These are phyloP conservation scores for Biston betularia DNA, from an alignment of 2,888 invertebrate species.

Conservation along the genomic window DNA sequence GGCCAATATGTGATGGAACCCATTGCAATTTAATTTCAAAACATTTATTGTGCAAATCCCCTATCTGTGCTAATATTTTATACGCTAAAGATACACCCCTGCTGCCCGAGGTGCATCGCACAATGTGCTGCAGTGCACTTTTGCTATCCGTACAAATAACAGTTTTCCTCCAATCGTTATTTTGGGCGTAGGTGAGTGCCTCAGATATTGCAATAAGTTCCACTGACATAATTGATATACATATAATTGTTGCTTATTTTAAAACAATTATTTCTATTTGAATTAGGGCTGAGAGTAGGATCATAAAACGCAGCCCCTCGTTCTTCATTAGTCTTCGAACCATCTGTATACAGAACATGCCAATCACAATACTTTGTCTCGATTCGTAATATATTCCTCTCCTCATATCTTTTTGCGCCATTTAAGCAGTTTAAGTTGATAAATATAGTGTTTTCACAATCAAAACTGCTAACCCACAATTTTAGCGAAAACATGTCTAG, in stretches of 20 bases:
- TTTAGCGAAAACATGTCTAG: neutral
- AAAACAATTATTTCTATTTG: neutral
- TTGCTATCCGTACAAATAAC: neutral
- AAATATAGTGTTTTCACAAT: neutral
- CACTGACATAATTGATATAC: neutral
- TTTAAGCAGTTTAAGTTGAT: neutral
- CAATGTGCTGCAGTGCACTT: neutral
- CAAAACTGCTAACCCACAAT: neutral
- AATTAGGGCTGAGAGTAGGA: neutral
- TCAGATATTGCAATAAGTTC: slow-evolving; percentile 3
- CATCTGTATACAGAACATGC: neutral
- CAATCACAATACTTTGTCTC: neutral
- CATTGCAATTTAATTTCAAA: too few species aligned
- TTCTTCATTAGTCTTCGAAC: neutral
- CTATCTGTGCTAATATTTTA: neutral
- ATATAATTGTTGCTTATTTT: neutral
- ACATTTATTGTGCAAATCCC: neutral
- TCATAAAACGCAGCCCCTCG: neutral
- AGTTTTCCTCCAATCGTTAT: neutral
- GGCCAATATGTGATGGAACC: too few species aligned
- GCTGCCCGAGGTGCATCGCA: neutral
- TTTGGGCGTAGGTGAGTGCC: neutral
- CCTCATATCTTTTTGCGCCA: neutral
- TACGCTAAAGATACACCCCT: neutral
- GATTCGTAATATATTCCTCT: neutral